phyloP scores from a whole-genome alignment of 2,113 vertebrate species.

The Pogona vitticeps region DNA sequence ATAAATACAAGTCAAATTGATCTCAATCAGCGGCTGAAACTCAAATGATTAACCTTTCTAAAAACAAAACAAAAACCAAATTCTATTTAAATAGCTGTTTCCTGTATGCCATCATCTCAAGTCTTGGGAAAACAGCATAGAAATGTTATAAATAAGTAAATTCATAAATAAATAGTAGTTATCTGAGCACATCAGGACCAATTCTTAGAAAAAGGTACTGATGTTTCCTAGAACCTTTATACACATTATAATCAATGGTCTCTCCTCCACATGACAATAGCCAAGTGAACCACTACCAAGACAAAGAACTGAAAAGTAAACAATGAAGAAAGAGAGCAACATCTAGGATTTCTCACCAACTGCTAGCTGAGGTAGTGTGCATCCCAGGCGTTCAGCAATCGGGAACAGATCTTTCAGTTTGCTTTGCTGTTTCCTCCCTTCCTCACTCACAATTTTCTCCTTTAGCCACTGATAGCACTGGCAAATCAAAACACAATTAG shows the following conservation, averaged over 20 bases:
- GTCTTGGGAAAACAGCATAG: not conserved
- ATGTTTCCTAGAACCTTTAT: not conserved
- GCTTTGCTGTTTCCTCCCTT: slow-evolving; percentile 92
- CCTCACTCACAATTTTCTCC: slow-evolving; percentile 95
- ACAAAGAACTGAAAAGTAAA: accelerated
- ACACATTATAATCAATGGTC: not conserved
- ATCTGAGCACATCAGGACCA: not conserved
- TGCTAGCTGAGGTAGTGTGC: slow-evolving; percentile 94
- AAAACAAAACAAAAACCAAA: not conserved
- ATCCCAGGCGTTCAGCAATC: slow-evolving; percentile 92
- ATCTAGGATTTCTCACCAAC: slow-evolving; percentile 81
- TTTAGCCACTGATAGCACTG: slow-evolving; percentile 99
- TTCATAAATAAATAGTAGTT: not conserved
- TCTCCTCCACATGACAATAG: accelerated
- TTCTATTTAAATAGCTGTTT: not conserved
- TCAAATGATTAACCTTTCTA: too few species aligned
- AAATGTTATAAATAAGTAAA: not conserved
- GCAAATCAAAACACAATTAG: slow-evolving; percentile 9
- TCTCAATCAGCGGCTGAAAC: too few species aligned
- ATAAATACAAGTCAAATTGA: not conserved
- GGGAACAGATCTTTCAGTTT: slow-evolving; percentile 94
- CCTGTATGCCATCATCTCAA: not conserved
- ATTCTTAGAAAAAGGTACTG: not conserved
- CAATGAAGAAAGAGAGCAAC: accelerated
- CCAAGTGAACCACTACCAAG: accelerated